phyloP scores from a whole-genome alignment of 2,888 invertebrate species.

The Ormyrus pomaceus region DNA sequence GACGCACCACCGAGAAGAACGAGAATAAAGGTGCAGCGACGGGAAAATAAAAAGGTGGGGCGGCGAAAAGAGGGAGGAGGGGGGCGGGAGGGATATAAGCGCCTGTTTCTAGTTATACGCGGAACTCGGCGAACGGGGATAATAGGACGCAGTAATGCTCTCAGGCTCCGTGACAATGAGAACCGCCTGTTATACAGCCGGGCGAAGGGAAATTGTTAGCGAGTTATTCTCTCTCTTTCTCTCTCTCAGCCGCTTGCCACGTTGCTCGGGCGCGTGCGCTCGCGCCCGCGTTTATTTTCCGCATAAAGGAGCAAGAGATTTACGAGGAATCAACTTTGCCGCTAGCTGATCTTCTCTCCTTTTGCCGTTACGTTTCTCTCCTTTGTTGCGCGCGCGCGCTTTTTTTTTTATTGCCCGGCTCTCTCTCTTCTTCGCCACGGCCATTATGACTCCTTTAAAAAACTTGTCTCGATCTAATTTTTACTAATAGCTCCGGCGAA shows the following conservation, averaged over 20 bases:
- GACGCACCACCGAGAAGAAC: not conserved
- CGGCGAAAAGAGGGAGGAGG: not conserved
- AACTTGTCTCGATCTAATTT: too few species aligned
- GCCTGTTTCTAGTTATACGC: slow-evolving; percentile 37
- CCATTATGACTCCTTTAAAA: too few species aligned
- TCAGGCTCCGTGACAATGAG: slow-evolving; percentile 30
- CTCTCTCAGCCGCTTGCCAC: slow-evolving; percentile 35
- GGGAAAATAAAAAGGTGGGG: not conserved
- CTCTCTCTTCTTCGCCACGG: too few species aligned
- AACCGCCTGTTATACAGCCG: slow-evolving; percentile 12
- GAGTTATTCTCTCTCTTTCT: slow-evolving; percentile 18
- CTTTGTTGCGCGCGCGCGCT: too few species aligned
- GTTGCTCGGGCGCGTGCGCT: not conserved
- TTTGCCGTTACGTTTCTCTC: not conserved
- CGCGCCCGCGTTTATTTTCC: slow-evolving; percentile 26
- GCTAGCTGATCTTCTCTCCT: not conserved
- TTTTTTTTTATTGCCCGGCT: not conserved
- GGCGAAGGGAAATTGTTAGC: slow-evolving; percentile 44
- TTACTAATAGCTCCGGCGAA: too few species aligned
- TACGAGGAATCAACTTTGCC: slow-evolving; percentile 31
- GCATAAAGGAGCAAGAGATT: slow-evolving; percentile 37
- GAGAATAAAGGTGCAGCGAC: slow-evolving; percentile 14
- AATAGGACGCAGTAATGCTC: slow-evolving; percentile 44
- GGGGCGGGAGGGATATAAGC: slow-evolving; percentile 28
- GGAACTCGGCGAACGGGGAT: slow-evolving; percentile 21